Base-by-base conservation (phyloP, 2,113 vertebrate species). In the Bettongia penicillata region DNA sequence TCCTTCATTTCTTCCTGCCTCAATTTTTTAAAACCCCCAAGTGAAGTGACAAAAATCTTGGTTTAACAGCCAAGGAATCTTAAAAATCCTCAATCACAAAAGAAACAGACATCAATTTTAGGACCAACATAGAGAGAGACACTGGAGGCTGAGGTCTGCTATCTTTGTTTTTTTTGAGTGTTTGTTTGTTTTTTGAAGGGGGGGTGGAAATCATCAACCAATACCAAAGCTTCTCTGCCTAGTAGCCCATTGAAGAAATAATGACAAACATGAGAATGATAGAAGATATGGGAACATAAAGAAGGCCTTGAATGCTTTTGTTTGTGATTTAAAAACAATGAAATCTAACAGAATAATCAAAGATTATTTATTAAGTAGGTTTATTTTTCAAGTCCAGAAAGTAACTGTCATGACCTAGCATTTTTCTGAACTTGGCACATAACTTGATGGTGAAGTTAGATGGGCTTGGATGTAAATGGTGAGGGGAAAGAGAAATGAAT, bases 301-400 rank as follows among this genome's bases (percentile, higher is more conserved):
- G 1, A 90, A 50, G 14, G 49, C 50, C 48, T 50, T 90, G 90
- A 50, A 49, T 51, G 47, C 14, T 49, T 55, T 53, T 91, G 51
- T 92, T 48, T 92, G 43, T 92, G 22, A 12, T 92, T 28, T n/a
- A 12, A 43, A 53, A 25, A 47, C 43, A 57, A 47, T 53, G 37
- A 92, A 57, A 47, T 52, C 53, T 53, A 23, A 2, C 1, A 43
- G 68, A 19, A 16, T 49, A 84, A 90, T 6, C 12, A 51, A 92
- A 93, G 51, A 94, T 94, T 55, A 37, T 91, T 53, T 55, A 26
- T 90, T 51, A 50, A 92, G 12, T 19, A 53, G 31, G 51, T 49
- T 92, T 51, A 2, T 22, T 22, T 55, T 89, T 96, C 77, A 57
- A 95, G 93, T 50, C 51, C 94, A 94, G 91, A 84, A 50, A 48